Conservation (phyloP, 1,140 invertebrate genomes). For the Pteromalus puparum region DNA sequence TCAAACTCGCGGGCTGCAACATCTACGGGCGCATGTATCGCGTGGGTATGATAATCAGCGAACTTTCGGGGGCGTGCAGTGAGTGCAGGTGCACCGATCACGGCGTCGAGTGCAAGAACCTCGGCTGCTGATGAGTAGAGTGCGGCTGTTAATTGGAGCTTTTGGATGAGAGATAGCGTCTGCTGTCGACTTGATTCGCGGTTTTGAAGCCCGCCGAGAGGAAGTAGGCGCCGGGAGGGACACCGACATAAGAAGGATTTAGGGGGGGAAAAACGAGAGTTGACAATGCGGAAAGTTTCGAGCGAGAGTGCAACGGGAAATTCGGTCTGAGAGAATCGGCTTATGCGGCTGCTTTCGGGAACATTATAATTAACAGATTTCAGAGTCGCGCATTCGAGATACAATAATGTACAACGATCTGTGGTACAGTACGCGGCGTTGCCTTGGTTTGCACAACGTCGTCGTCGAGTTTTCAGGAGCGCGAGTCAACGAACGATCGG, state of each 20-base stretch:
- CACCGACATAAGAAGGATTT: neutral
- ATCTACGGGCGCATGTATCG: slow-evolving; percentile 94
- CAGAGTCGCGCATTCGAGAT: neutral
- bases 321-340: neutral
- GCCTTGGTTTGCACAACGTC: too few relatives aligned
- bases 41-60: slow-evolving; percentile 88
- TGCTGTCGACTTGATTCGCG: neutral
- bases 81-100: slow-evolving; percentile 91
- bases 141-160: neutral
- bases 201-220: neutral
- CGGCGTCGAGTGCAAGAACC: slow-evolving; percentile 88
- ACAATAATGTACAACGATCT: neutral
- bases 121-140: slow-evolving; percentile 75
- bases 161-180: neutral
- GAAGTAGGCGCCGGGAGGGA: neutral
- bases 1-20: slow-evolving; percentile 92
- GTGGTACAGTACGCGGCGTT: neutral
- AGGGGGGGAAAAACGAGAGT: neutral
- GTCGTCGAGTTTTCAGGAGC: slow-evolving; percentile 18
- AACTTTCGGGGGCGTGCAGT: slow-evolving; percentile 87
- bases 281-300: neutral
- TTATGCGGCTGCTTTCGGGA: neutral
- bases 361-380: neutral
- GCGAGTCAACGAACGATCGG: slow-evolving; percentile 11
- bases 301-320: too few relatives aligned